A percentile compares a stretch with the other conserved stretches of the same genome.
phyloP scores from a whole-genome alignment of 2,888 invertebrate species.

The Horisme vitalbata region DNA sequence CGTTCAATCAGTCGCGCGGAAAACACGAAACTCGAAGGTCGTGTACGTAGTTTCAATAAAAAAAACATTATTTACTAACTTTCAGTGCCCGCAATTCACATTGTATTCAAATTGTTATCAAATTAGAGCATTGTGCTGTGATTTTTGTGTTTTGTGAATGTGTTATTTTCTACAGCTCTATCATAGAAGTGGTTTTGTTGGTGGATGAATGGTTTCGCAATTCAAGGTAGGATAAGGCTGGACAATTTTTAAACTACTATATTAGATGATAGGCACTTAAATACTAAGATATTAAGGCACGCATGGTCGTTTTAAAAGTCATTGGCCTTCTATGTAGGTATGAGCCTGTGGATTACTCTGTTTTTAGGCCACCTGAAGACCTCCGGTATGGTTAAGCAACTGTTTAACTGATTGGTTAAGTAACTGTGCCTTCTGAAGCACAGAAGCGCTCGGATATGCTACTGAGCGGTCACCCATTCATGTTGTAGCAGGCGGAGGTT shows the following conservation, averaged over 20 bases:
- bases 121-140: conserved; percentile 7
- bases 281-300: no score
- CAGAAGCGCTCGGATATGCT: no score
- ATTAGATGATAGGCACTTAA: neutral
- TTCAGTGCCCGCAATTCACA: conserved; percentile 7
- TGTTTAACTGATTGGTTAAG: no score
- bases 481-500: no score
- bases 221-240: conserved; percentile 18
- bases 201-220: conserved; percentile 22
- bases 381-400: no score
- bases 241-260: neutral
- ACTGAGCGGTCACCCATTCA: no score
- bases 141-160: conserved; percentile 22
- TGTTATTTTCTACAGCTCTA: conserved; percentile 13
- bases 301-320: no score
- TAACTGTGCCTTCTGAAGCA: no score
- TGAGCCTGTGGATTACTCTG: no score
- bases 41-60: conserved; percentile 9
- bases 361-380: no score
- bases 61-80: conserved; percentile 7
- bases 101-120: conserved; percentile 19
- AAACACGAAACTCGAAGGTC: conserved; percentile 46
- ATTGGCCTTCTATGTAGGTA: no score
- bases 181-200: conserved; percentile 10
- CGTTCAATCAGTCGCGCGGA: conserved; percentile 57